A percentile compares a stretch with the other conserved stretches of the same genome.
phyloP scores from a whole-genome alignment of 1,140 invertebrate species.

The Onthophagus taurus region DNA sequence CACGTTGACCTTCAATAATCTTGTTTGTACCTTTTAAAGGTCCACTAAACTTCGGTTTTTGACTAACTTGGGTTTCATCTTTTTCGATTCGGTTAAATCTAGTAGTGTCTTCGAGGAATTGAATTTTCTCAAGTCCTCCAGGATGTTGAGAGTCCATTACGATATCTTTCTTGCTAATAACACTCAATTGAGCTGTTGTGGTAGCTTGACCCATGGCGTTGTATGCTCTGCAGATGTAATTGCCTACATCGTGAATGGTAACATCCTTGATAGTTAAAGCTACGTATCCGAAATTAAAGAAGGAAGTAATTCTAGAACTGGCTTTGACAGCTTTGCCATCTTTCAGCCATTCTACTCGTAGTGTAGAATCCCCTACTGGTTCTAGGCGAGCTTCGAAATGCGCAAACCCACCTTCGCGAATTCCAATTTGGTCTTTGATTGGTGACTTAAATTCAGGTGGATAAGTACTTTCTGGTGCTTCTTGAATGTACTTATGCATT shows the following conservation, averaged over 20 bases:
- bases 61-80: slow-evolving; percentile 65
- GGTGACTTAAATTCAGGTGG: slow-evolving; percentile 88
- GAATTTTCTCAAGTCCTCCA: slow-evolving; percentile 79
- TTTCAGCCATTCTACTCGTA: slow-evolving; percentile 92
- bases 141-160: slow-evolving; percentile 80
- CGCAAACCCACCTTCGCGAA: slow-evolving; percentile 87
- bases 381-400: slow-evolving; percentile 94
- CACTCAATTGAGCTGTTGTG: slow-evolving; percentile 80
- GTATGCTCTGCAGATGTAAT: slow-evolving; percentile 81
- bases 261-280: slow-evolving; percentile 93
- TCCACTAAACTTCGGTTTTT: slow-evolving; percentile 76
- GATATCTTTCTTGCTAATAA: slow-evolving; percentile 76
- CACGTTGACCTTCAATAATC: slow-evolving; percentile 90
- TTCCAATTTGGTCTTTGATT: slow-evolving; percentile 79
- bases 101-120: slow-evolving; percentile 75
- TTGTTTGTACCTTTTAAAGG: slow-evolving; percentile 84
- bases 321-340: slow-evolving; percentile 85
- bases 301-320: slow-evolving; percentile 86
- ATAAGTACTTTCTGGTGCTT: slow-evolving; percentile 64
- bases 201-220: slow-evolving; percentile 81
- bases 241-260: slow-evolving; percentile 80
- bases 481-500: slow-evolving; percentile 64
- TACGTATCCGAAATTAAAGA: slow-evolving; percentile 95
- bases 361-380: slow-evolving; percentile 82
- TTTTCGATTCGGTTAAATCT: slow-evolving; percentile 52